Evolutionary conservation across 2,113 vertebrate genomes (phyloP), one percentile per base, ranked within the genome.

Genomic region (Cephalopterus ornatus): DNA sequence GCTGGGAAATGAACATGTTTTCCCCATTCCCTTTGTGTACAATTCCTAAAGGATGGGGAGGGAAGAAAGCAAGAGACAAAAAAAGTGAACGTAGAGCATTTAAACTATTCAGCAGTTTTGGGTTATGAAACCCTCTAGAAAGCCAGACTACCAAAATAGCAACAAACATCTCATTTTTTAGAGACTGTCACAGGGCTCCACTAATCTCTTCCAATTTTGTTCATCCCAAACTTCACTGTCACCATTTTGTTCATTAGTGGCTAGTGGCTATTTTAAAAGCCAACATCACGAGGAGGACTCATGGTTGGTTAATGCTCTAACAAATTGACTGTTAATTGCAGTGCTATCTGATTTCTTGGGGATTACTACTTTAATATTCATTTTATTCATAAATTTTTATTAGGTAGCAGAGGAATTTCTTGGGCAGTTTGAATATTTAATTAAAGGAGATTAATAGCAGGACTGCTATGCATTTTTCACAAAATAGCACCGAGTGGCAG

Each of bases 11-110:
- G 97, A 99, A 99, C 93, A 99, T 95, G 86, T 99, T 99, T 97
- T 99, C 99, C 71, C 99, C 99, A 13, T 99, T 99, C 82, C 99
- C 99, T 98, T 99, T 99, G 97, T 99, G 99, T 72, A 99, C 98
- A 76, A 99, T 99, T 96, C 99, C 99, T 99, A 88, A 35, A 20
- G 73, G 70, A 21, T 8, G 42, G 12, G 9, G 13, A 76, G 16
- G 42, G 6, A 32, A 85, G 52, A 63, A 50, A 92, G 80, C 7
- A 68, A 68, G 26, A 66, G 30, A 56, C 21, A 71, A n/a, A 74
- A 77, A 65, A 11, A 10, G 20, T 32, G 58, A 35, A 83, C 4
- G 4, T 13, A n/a, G 5, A 59, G 24, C 32, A 46, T 68, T 88
- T 32, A 37, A 67, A 88, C 44, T 44, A 3, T 61, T 49, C 32